Conservation (phyloP, 2,888 invertebrate genomes). For the Epinotia brunnichana region DNA sequence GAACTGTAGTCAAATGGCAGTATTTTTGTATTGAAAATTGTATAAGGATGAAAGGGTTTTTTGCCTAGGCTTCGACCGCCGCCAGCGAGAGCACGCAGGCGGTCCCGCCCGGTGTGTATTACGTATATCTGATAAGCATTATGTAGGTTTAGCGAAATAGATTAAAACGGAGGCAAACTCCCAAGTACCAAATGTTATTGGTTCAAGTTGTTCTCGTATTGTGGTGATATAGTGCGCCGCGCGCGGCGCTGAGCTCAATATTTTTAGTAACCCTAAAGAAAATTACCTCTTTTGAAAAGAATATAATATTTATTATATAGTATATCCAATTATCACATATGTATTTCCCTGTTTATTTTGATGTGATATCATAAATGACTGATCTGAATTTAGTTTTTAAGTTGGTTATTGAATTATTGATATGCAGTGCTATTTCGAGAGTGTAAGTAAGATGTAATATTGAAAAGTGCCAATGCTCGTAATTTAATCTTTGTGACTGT, state of each 20-base stretch:
- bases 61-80: conserved; percentile 60
- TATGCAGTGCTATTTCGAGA: conserved; percentile 83
- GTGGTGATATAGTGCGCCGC: conserved; percentile 82
- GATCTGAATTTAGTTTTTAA: conserved; percentile 85
- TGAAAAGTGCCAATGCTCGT: conserved; percentile 85
- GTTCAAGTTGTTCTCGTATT: conserved; percentile 83
- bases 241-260: conserved; percentile 83
- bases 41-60: conserved; percentile 78
- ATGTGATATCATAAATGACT: conserved; percentile 86
- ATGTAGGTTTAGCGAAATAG: conserved; percentile 84
- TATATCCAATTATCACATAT: conserved; percentile 83
- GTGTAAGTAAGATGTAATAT: conserved; percentile 83
- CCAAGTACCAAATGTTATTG: conserved; percentile 83
- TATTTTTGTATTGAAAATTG: conserved; percentile 84
- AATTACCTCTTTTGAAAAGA: conserved; percentile 84
- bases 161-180: conserved; percentile 77
- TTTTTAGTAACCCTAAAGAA: conserved; percentile 84
- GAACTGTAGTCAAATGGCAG: conserved; percentile 85
- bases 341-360: conserved; percentile 85
- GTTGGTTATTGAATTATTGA: conserved; percentile 84
- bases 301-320: conserved; percentile 78
- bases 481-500: conserved; percentile 83
- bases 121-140: conserved; percentile 83
- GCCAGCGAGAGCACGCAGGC: neutral
- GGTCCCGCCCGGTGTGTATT: conserved; percentile 63